Evolutionary conservation across 2,113 vertebrate genomes (phyloP).

Genomic region (Terrapene triunguis): DNA sequence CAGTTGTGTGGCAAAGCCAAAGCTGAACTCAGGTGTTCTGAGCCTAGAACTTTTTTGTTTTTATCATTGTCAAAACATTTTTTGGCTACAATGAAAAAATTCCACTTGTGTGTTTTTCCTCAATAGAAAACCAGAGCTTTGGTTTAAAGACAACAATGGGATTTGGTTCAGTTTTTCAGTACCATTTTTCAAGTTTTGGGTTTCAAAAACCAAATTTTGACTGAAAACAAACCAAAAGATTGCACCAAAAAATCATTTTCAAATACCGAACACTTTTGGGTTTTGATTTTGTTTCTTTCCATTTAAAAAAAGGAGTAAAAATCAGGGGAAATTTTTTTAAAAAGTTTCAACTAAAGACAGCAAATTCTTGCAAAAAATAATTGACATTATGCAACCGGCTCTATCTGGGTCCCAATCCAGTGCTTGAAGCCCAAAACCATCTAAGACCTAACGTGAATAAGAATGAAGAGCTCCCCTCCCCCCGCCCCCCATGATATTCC

Average conservation of each 20-base stretch:
- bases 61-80: background rate
- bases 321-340: background rate
- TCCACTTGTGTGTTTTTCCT: background rate
- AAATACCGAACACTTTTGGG: background rate
- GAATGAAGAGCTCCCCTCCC: background rate
- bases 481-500: slow-evolving; percentile 1
- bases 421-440: slow-evolving; percentile 27
- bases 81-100: background rate
- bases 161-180: background rate
- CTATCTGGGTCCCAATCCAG: background rate
- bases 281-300: background rate
- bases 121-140: background rate
- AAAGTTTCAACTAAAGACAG: background rate
- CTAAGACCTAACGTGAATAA: slow-evolving; percentile 36
- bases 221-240: background rate
- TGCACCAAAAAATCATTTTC: background rate
- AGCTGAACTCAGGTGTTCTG: background rate
- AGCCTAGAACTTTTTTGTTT: no score
- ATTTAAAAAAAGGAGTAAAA: background rate
- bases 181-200: background rate
- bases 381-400: background rate
- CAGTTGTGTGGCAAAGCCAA: background rate
- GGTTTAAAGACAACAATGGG: background rate
- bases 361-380: background rate
- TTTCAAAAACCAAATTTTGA: background rate